phyloP scores from a whole-genome alignment of 2,797 vertebrate species.

The Triplophysa bombifrons region DNA sequence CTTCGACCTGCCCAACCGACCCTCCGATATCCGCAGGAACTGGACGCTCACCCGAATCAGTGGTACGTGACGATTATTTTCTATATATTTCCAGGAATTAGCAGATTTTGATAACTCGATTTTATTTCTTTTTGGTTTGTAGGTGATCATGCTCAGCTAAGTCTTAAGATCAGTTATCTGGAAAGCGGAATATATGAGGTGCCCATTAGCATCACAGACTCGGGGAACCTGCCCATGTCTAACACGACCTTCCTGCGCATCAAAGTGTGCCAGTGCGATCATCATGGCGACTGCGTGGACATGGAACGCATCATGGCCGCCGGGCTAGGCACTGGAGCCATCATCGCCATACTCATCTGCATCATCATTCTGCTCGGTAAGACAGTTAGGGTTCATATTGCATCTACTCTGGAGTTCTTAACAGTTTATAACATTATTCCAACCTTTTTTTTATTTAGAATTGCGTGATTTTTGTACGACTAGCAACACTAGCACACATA shows the following conservation, averaged over 20 bases:
- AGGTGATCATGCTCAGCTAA: constrained; percentile 92
- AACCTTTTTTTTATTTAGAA: not conserved
- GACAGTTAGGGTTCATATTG: constrained; percentile 36
- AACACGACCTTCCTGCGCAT: constrained; percentile 90
- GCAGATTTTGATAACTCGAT: not conserved
- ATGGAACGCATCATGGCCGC: constrained; percentile 90
- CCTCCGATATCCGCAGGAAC: constrained; percentile 85
- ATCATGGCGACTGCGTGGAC: constrained; percentile 93
- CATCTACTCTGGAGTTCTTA: not conserved
- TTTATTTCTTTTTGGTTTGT: not conserved
- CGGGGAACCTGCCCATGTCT: constrained; percentile 91
- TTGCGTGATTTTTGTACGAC: too few relatives aligned
- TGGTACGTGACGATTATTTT: constrained; percentile 68
- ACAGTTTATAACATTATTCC: constrained; percentile 1
- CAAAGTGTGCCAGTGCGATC: constrained; percentile 94
- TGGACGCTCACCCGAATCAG: constrained; percentile 91
- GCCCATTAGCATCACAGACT: constrained; percentile 96
- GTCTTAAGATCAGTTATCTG: constrained; percentile 85
- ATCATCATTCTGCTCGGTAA: constrained; percentile 96
- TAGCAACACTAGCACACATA: too few relatives aligned
- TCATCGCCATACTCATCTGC: constrained; percentile 95
- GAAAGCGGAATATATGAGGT: constrained; percentile 91
- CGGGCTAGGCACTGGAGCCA: constrained; percentile 92
- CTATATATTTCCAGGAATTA: not conserved
- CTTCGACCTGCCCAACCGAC: constrained; percentile 88